These are phyloP conservation scores for Anhinga rufa DNA, from an alignment of 2,113 vertebrate species.

Conservation along the genomic window DNA sequence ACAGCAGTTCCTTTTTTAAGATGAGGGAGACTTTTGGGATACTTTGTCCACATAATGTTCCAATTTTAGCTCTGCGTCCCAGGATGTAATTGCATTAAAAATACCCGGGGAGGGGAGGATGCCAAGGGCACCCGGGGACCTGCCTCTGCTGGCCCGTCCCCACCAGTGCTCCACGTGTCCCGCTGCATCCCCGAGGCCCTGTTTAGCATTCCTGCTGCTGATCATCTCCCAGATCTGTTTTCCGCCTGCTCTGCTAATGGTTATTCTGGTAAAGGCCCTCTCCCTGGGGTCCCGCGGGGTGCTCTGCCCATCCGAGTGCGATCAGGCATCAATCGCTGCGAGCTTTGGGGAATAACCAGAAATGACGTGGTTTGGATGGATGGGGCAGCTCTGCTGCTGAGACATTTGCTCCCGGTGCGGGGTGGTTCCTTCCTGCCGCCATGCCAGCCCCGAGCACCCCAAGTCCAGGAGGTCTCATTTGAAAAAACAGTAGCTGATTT, in stretches of 20 bases:
- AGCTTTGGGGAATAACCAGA: neutral
- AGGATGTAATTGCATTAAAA: slow-evolving; percentile 44
- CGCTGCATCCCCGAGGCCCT: neutral
- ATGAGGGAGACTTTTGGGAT: slow-evolving; percentile 23
- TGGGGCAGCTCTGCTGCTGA: neutral
- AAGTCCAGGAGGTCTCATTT: no score
- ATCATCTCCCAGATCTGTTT: neutral
- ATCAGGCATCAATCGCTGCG: accelerated
- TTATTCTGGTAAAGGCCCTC: neutral
- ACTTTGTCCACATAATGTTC: slow-evolving; percentile 56
- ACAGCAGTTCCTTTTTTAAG: slow-evolving; percentile 4
- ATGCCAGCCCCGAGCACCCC: accelerated
- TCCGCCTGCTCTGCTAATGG: neutral
- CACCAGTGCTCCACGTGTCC: neutral
- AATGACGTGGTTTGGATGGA: accelerated
- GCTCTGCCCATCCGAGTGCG: neutral
- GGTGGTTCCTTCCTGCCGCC: neutral
- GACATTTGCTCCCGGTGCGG: accelerated
- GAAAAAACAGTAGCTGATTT: neutral
- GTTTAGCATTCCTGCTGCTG: neutral
- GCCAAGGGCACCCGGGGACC: slow-evolving; percentile 22
- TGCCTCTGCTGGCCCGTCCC: neutral
- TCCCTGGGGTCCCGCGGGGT: accelerated
- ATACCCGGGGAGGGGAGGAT: slow-evolving; percentile 14
- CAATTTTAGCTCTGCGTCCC: slow-evolving; percentile 50